Evolutionary conservation across 2,113 vertebrate species (phyloP).

Genomic region (Thinocorus orbignyianus): DNA sequence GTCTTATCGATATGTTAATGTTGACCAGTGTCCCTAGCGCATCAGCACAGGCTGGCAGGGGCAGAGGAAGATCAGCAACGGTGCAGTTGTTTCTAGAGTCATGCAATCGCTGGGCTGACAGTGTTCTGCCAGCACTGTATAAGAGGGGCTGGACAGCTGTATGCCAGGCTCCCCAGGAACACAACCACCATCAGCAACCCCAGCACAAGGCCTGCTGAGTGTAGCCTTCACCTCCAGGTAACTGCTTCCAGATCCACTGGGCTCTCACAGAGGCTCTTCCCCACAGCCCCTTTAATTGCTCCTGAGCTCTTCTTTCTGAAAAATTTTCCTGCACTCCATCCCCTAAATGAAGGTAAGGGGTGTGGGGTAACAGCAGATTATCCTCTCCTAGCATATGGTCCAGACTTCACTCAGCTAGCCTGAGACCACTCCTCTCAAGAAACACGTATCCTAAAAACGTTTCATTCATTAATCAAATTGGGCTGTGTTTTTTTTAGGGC

Average conservation of each 20-base stretch:
- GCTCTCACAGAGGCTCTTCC: neutral
- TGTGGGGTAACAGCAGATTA: neutral
- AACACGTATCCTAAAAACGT: neutral
- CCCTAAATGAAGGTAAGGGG: neutral
- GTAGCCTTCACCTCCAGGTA: neutral
- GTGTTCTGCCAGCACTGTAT: neutral
- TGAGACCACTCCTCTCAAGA: neutral
- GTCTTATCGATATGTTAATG: neutral
- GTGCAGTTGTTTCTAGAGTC: neutral
- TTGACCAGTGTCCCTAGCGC: neutral
- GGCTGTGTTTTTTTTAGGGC: neutral
- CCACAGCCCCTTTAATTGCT: neutral
- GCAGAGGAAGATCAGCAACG: neutral
- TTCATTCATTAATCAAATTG: neutral
- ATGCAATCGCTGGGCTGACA: neutral
- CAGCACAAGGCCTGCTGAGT: neutral
- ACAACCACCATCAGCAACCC: neutral
- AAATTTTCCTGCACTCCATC: neutral
- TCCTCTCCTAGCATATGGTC: neutral
- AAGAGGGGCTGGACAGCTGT: neutral
- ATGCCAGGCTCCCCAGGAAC: neutral
- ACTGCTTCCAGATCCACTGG: neutral
- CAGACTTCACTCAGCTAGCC: neutral
- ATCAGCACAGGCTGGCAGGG: neutral
- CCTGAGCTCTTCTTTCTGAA: neutral